phyloP scores from a whole-genome alignment of 2,797 vertebrate species.

The Enteromius anoplus region DNA sequence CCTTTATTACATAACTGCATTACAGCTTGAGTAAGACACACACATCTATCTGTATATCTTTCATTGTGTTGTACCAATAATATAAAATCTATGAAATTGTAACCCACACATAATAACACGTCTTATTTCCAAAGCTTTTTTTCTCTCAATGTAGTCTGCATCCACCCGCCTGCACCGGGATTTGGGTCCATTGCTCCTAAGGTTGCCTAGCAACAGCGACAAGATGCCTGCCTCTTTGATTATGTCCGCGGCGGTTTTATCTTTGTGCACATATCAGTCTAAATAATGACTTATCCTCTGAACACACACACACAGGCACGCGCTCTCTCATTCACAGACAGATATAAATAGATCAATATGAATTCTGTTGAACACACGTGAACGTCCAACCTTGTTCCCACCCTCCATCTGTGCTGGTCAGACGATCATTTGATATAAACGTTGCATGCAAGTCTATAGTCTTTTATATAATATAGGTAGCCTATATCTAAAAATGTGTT shows the following conservation, averaged over 20 bases:
- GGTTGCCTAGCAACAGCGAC: constrained; percentile 83
- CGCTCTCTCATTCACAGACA: constrained; percentile 8
- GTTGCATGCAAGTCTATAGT: not conserved
- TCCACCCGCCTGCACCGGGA: constrained; percentile 74
- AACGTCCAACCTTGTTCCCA: constrained; percentile 16
- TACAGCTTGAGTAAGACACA: not conserved
- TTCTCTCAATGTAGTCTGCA: constrained; percentile 72
- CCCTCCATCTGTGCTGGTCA: not conserved
- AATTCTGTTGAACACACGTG: not conserved
- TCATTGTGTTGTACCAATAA: not conserved
- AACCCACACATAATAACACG: not conserved
- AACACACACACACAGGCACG: constrained; percentile 40
- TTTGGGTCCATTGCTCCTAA: constrained; percentile 75
- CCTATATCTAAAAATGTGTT: not conserved
- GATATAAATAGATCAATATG: constrained; percentile 33
- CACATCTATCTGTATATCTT: not conserved
- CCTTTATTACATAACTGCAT: not conserved
- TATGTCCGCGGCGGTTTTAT: constrained; percentile 68
- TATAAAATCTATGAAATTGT: not conserved
- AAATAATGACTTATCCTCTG: constrained; percentile 73
- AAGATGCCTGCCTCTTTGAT: constrained; percentile 78
- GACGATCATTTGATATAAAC: not conserved
- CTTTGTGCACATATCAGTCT: constrained; percentile 70
- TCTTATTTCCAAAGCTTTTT: constrained; percentile 64
- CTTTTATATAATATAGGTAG: not conserved